Evolutionary conservation across 2,113 vertebrate species (phyloP).

Genomic region (Oplegnathus fasciatus): DNA sequence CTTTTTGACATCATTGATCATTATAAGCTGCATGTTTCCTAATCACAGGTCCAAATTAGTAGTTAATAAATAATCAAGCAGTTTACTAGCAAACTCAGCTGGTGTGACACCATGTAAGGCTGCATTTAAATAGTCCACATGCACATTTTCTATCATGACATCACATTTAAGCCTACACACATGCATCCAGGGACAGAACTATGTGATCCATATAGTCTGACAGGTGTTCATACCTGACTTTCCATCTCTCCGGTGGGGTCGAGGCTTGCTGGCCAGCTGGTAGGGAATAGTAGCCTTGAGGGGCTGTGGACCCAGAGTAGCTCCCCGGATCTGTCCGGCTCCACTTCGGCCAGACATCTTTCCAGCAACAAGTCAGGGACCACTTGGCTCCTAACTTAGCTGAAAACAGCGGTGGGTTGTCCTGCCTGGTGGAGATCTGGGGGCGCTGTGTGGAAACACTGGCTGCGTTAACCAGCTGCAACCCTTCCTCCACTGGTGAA

Average conservation of each 20-base stretch:
- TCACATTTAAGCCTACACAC: background rate
- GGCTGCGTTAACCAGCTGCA: conserved; percentile 56
- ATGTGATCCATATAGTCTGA: background rate
- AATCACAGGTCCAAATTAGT: too few species aligned
- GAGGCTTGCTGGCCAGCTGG: conserved; percentile 85
- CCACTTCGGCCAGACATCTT: conserved; percentile 78
- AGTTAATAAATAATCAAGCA: background rate
- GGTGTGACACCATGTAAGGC: background rate
- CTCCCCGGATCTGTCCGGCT: conserved; percentile 60
- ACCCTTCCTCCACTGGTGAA: conserved; percentile 63
- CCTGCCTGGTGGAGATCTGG: conserved; percentile 42
- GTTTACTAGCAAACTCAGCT: background rate
- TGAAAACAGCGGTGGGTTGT: conserved; percentile 11
- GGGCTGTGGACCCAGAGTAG: conserved; percentile 82
- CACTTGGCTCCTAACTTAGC: background rate
- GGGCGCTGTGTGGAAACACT: conserved; percentile 55
- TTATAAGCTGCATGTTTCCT: too few species aligned
- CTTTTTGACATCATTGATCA: background rate
- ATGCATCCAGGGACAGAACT: background rate
- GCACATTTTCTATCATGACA: background rate
- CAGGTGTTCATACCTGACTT: conserved; percentile 82
- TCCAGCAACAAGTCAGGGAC: conserved; percentile 10
- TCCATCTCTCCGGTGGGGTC: conserved; percentile 75
- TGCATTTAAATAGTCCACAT: background rate
- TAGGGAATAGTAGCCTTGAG: conserved; percentile 90